Conservation (phyloP, 2,113 vertebrate species). For the Actenoides hombroni region DNA sequence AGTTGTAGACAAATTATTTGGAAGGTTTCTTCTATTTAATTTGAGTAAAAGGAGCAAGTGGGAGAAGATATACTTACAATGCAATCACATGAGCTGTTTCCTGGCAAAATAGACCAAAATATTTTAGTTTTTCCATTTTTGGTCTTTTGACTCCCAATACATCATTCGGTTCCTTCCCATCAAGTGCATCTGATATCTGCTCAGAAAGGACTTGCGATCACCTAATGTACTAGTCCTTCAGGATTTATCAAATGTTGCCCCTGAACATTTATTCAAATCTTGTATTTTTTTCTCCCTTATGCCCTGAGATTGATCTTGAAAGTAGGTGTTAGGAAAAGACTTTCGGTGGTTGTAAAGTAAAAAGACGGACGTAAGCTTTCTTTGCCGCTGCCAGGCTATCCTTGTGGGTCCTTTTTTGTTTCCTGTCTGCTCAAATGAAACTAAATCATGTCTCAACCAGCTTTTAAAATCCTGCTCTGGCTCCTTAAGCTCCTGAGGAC, state of each 20-base stretch:
- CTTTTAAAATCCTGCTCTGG: not conserved
- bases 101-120: not conserved
- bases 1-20: not conserved
- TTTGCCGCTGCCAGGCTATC: rapidly evolving
- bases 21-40: not conserved
- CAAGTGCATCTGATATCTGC: not conserved
- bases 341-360: not conserved
- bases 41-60: not conserved
- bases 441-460: not conserved
- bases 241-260: not conserved
- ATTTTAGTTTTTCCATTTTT: not conserved
- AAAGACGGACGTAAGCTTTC: not conserved
- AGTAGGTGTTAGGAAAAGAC: not conserved
- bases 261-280: not conserved
- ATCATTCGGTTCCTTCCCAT: not conserved
- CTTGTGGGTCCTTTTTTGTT: not conserved
- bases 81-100: not conserved
- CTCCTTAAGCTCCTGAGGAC: not conserved
- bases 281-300: not conserved
- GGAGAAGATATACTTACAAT: not conserved
- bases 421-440: not conserved
- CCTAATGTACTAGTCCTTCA: not conserved
- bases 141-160: not conserved
- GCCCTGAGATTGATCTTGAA: not conserved
- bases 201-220: not conserved